A percentile compares a stretch with the other conserved stretches of the same genome.
Evolutionary conservation across 2,113 vertebrate species (phyloP).

Genomic region (Penelope pileata): DNA sequence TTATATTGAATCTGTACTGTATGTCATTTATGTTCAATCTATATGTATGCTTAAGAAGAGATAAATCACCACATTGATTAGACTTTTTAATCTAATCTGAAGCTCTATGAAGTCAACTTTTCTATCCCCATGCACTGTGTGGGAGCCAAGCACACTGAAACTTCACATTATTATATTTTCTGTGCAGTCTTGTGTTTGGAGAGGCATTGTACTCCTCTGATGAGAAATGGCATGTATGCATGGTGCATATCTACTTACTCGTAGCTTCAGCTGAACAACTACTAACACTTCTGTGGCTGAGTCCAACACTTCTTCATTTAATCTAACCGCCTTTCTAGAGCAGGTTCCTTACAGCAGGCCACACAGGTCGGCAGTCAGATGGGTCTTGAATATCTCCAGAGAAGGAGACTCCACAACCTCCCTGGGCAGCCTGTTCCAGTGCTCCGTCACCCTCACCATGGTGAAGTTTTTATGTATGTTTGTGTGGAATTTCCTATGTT

Average conservation of each 20-base stretch:
- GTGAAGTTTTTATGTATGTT: no score
- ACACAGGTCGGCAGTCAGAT: no score
- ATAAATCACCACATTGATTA: background rate
- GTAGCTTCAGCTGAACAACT: background rate
- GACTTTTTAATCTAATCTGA: background rate
- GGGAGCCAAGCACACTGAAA: background rate
- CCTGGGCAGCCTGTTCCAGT: no score
- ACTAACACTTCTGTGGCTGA: background rate
- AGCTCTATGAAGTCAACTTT: background rate
- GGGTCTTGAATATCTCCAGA: no score
- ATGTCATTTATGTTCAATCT: background rate
- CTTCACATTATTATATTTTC: background rate
- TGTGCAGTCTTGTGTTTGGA: background rate
- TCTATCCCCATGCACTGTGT: background rate
- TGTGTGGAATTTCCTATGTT: no score
- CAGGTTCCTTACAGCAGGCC: no score
- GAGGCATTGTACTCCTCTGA: background rate
- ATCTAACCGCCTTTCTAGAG: no score
- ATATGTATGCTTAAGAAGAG: background rate
- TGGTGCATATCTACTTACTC: background rate
- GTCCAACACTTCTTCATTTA: no score
- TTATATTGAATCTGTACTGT: background rate
- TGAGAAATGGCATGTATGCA: background rate
- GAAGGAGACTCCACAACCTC: no score
- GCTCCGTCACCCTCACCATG: no score